Evolutionary conservation across 2,113 vertebrate genomes (phyloP).

Genomic region (Corydoras maculifer): DNA sequence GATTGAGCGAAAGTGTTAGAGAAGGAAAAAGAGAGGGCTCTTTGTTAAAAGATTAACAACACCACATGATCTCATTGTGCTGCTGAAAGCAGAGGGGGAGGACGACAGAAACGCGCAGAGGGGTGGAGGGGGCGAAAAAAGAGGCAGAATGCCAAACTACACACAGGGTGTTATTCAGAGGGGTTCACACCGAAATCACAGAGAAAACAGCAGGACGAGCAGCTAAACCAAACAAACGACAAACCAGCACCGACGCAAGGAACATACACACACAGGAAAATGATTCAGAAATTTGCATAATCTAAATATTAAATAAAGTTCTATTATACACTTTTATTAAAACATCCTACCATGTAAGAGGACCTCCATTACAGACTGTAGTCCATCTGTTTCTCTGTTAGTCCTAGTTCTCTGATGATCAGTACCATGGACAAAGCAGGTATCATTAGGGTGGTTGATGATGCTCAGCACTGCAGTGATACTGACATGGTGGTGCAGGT

Average conservation of each 20-base stretch:
- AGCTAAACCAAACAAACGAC: conserved; percentile 12
- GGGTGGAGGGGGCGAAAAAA: conserved; percentile 51
- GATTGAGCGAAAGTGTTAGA: conserved; percentile 39
- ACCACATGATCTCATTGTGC: conserved; percentile 78
- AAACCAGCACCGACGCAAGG: neutral
- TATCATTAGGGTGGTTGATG: too few species aligned
- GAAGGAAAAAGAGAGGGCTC: conserved; percentile 60
- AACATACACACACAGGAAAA: neutral
- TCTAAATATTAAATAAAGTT: too few species aligned
- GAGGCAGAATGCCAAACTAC: conserved; percentile 64
- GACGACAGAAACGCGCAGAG: conserved; percentile 49
- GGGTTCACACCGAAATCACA: conserved; percentile 22
- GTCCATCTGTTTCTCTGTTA: too few species aligned
- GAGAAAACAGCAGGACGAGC: conserved; percentile 13
- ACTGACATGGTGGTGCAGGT: too few species aligned
- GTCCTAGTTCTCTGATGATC: too few species aligned
- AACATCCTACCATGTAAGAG: too few species aligned
- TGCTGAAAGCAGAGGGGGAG: conserved; percentile 69
- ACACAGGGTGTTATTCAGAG: conserved; percentile 54
- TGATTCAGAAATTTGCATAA: too few species aligned
- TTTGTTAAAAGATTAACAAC: conserved; percentile 80
- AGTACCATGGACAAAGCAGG: too few species aligned
- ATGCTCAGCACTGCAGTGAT: too few species aligned
- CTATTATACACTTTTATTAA: too few species aligned
- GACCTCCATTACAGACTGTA: too few species aligned